These are phyloP conservation scores for Pogonomyrmex californicus DNA, from an alignment of 1,140 invertebrate genomes.

Conservation along the genomic window DNA sequence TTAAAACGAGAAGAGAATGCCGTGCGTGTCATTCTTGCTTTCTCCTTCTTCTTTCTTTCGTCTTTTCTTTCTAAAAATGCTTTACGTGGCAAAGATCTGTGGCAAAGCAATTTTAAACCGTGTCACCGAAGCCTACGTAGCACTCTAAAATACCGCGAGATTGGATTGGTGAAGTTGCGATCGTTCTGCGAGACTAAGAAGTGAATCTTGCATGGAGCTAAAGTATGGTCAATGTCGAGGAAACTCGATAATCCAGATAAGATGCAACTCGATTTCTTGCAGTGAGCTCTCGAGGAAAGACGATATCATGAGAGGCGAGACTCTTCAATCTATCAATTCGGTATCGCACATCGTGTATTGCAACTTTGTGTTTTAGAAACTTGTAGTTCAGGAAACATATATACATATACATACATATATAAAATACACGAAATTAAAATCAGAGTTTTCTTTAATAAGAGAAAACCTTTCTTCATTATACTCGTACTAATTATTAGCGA, in stretches of 20 bases:
- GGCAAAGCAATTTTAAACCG: slow-evolving; percentile 40
- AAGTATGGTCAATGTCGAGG: slow-evolving; percentile 26
- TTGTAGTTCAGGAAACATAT: neutral
- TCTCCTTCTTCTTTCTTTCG: neutral
- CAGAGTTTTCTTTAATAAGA: neutral
- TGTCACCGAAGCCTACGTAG: slow-evolving; percentile 25
- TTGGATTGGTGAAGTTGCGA: slow-evolving; percentile 28
- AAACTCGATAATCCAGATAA: slow-evolving; percentile 46
- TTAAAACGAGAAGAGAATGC: slow-evolving; percentile 46
- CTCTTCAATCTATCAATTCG: neutral
- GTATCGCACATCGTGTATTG: neutral
- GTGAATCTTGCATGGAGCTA: neutral
- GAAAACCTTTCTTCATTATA: neutral
- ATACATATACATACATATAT: neutral
- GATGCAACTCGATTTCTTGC: slow-evolving; percentile 46
- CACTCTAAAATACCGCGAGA: neutral
- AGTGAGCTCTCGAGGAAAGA: neutral
- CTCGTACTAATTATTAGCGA: neutral
- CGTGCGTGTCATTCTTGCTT: neutral
- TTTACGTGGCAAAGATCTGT: neutral
- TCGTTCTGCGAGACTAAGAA: slow-evolving; percentile 16
- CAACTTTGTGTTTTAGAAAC: neutral
- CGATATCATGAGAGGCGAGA: neutral
- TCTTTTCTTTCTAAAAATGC: neutral
- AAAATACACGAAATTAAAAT: neutral